Percentiles rank a stretch among this genome's conserved stretches.
These are phyloP conservation scores for Drosophila baimaii DNA, from an alignment of 1,140 invertebrate species.

Conservation along the genomic window DNA sequence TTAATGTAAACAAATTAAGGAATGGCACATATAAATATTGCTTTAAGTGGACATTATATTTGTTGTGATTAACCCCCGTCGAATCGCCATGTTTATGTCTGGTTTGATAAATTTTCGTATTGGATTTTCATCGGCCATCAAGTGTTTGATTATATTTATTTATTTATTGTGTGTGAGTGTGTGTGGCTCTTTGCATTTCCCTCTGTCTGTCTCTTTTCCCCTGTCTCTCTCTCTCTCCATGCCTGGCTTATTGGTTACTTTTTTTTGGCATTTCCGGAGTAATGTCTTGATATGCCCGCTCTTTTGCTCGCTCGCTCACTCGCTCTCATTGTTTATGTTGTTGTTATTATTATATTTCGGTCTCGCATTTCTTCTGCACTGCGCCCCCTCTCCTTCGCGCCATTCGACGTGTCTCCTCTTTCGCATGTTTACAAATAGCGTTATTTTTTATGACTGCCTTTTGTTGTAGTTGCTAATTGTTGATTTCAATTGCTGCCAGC, in stretches of 20 bases:
- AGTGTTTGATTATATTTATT: conserved; percentile 29
- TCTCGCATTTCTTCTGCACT: conserved; percentile 36
- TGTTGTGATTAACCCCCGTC: conserved; percentile 1
- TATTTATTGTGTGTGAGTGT: conserved; percentile 16
- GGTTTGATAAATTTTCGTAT: conserved; percentile 49
- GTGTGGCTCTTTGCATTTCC: conserved; percentile 2
- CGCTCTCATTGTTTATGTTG: conserved; percentile 21
- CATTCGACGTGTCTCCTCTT: conserved; percentile 32
- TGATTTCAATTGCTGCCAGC: conserved; percentile 43
- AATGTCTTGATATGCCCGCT: conserved; percentile 71
- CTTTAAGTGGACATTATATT: neutral
- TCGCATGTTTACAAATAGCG: conserved; percentile 52
- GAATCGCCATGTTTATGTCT: conserved; percentile 28
- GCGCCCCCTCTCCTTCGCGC: neutral
- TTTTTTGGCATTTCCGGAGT: conserved; percentile 81
- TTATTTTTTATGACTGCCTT: conserved; percentile 35
- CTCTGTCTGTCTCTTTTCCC: conserved; percentile 1
- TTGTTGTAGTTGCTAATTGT: conserved; percentile 47
- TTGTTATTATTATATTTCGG: conserved; percentile 32
- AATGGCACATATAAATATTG: too few species aligned
- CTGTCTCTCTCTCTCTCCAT: neutral
- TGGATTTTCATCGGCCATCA: conserved; percentile 44
- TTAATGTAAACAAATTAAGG: neutral
- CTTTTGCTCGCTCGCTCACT: neutral
- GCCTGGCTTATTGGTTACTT: conserved; percentile 37